Evolutionary conservation across 2,113 vertebrate genomes (phyloP), one percentile per base, ranked within the genome.

Genomic region (Eudorcas thomsonii): DNA sequence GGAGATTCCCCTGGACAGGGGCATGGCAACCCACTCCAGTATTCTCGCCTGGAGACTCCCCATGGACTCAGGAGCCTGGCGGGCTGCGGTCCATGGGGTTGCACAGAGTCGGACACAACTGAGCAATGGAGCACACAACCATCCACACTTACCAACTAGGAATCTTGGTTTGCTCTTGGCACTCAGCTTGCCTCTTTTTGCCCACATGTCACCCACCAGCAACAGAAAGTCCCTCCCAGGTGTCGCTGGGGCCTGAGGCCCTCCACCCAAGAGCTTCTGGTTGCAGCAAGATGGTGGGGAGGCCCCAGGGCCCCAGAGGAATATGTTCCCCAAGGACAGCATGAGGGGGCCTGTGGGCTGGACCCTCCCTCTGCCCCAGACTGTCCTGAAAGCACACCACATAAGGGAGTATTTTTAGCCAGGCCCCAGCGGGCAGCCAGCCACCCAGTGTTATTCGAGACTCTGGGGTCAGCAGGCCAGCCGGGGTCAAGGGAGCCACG

Each of bases 371-470:
- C 88, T 82, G 43, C 81, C 81, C 87, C 62, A 45, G 71, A 71
- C 81, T 85, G 43, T 26, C 54, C 90, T 28, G 25, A 81, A 87
- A 36, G 28, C 39, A 84, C 88, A 91, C 50, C 55, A 28, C 59
- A 43, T 10, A 5, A 6, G 19, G 9, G 9, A 62, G 93, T 97
- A 90, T 97, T 97, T 96, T 97, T 96, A 97, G 90, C 57, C 43
- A 45, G 78, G 52, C 88, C 54, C 67, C 57, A 80, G 92, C 15
- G 0, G 57, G 87, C 57, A 90, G 86, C 30, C 60, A 33, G 55
- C 82, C 67, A 83, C 60, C 55, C 50, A 16, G 78, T 60, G 95
- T 91, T 90, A 96, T 77, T 96, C 84, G 85, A 85, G 48, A 88
- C 85, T 9, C 4, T 50, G 52, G 86, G 96, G 82, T 96, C 97